A percentile compares a stretch with the other conserved stretches of the same genome.
Evolutionary conservation across 2,797 vertebrate species (phyloP).

Genomic region (Buphagus erythrorhynchus): DNA sequence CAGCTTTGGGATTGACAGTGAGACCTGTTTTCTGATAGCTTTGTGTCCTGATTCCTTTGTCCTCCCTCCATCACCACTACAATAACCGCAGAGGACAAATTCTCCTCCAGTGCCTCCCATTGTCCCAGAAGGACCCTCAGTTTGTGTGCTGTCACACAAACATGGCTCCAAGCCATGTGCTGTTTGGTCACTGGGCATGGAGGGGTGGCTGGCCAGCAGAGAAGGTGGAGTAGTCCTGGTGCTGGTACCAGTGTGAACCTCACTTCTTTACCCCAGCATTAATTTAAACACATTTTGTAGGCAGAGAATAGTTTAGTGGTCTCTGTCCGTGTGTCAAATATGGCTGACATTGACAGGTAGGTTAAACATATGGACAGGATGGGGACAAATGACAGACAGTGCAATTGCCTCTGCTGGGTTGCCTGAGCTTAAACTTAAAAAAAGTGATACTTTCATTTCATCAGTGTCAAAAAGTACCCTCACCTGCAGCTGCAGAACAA

Average conservation of each 20-base stretch:
- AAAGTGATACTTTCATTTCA: neutral
- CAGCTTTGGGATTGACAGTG: neutral
- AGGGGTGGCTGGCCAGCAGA: neutral
- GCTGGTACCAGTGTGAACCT: neutral
- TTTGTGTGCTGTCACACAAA: neutral
- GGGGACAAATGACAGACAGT: neutral
- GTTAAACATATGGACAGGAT: neutral
- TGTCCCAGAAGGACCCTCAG: neutral
- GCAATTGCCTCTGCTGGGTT: neutral
- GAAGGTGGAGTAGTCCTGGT: neutral
- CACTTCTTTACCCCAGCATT: neutral
- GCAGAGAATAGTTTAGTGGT: neutral
- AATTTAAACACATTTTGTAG: neutral
- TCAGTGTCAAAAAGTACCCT: neutral
- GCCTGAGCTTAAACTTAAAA: neutral
- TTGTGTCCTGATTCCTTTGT: neutral
- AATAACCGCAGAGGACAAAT: accelerated
- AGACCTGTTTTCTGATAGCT: neutral
- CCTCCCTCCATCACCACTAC: neutral
- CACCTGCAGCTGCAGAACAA: neutral
- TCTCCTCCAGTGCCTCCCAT: neutral
- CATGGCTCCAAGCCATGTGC: neutral
- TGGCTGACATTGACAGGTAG: neutral
- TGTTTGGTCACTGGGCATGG: neutral
- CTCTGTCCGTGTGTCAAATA: neutral